Evolutionary conservation across 2,888 invertebrate genomes (phyloP).

Genomic region (Tipula lateralis): DNA sequence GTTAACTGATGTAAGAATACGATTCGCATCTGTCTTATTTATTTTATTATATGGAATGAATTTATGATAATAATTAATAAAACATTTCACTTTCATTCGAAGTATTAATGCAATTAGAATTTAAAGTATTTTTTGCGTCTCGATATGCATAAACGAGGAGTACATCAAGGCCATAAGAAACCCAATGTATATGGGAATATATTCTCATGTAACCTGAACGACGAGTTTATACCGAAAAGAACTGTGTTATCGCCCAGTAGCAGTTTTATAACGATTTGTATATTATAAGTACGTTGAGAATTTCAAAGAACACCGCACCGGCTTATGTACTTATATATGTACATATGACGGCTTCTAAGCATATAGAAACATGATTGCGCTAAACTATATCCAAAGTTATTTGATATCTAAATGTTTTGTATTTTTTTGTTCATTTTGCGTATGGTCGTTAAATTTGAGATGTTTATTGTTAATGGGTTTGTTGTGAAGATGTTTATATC

Average conservation of each 20-base stretch:
- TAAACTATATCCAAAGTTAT: background rate
- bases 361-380: too few relatives aligned
- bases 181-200: background rate
- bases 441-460: background rate
- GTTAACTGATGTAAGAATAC: background rate
- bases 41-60: background rate
- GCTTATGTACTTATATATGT: too few relatives aligned
- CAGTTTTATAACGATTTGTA: background rate
- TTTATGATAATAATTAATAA: background rate
- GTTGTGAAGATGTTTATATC: background rate
- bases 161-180: background rate
- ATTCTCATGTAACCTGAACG: background rate
- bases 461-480: background rate
- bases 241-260: too few relatives aligned
- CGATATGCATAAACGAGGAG: too few relatives aligned
- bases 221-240: background rate
- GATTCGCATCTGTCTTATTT: background rate
- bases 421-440: background rate
- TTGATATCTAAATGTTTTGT: background rate
- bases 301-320: background rate
- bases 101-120: background rate
- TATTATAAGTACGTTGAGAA: too few relatives aligned
- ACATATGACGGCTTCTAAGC: too few relatives aligned
- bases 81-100: background rate
- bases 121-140: background rate